Evolutionary conservation across 1,140 invertebrate species (phyloP).

Genomic region (Drosophila busckii): DNA sequence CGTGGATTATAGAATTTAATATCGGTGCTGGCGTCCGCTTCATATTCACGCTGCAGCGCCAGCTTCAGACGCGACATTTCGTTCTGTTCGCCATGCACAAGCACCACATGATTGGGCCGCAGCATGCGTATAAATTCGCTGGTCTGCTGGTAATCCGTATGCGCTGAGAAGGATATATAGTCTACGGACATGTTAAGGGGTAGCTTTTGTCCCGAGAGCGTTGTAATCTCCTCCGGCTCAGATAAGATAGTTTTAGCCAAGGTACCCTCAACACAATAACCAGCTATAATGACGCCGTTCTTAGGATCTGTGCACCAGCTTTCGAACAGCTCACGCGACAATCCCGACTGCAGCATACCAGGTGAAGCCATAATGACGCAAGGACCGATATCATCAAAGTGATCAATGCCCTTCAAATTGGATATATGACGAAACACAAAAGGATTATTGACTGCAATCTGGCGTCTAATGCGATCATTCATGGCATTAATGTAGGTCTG

Average conservation of each 20-base stretch:
- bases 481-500: conserved; percentile 99
- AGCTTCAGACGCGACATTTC: conserved; percentile 98
- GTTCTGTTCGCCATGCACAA: conserved; percentile 99
- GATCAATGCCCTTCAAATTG: conserved; percentile 99
- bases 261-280: conserved; percentile 99
- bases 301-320: conserved; percentile 98
- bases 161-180: conserved; percentile 99
- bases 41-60: conserved; percentile 96
- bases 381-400: conserved; percentile 99
- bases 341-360: conserved; percentile 99
- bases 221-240: conserved; percentile 98
- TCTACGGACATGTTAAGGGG: conserved; percentile 98
- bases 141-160: conserved; percentile 99
- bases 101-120: conserved; percentile 95
- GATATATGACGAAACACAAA: conserved; percentile 99
- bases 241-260: conserved; percentile 97
- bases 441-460: conserved; percentile 99
- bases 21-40: conserved; percentile 91
- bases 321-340: conserved; percentile 98
- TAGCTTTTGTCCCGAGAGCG: conserved; percentile 96
- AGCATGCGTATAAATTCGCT: conserved; percentile 97
- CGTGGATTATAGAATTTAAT: conserved; percentile 97
- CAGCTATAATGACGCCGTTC: conserved; percentile 99
- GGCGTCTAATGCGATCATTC: conserved; percentile 97
- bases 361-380: conserved; percentile 99